These are phyloP conservation scores for Castor canadensis DNA, from an alignment of 2,113 vertebrate species.

Conservation along the genomic window DNA sequence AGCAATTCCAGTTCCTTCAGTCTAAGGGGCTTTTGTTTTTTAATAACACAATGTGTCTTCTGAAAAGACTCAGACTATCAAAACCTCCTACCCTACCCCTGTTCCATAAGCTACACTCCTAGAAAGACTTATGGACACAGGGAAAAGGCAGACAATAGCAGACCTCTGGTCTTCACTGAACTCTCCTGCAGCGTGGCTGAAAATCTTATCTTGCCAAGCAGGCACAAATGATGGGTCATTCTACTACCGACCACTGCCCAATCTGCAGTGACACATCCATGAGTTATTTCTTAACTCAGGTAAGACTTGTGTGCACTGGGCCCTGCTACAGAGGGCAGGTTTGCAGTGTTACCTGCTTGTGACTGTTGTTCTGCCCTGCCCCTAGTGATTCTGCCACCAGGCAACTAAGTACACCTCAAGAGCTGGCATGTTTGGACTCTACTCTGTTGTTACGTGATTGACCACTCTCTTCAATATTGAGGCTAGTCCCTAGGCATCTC, in stretches of 20 bases:
- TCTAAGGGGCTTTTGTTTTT: neutral
- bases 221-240: neutral
- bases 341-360: neutral
- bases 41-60: neutral
- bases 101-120: neutral
- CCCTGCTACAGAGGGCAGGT: neutral
- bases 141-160: too few species aligned
- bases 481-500: neutral
- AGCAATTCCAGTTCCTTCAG: neutral
- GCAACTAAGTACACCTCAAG: neutral
- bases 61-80: neutral
- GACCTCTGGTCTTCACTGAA: neutral
- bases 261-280: neutral
- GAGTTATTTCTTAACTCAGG: neutral
- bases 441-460: too few species aligned
- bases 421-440: neutral
- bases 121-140: neutral
- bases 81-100: neutral
- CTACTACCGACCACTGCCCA: neutral
- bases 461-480: neutral
- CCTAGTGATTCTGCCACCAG: neutral
- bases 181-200: neutral
- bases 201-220: neutral
- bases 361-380: neutral
- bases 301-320: neutral